These are phyloP conservation scores for Busseola fusca DNA, from an alignment of 2,888 invertebrate genomes.

Conservation along the genomic window DNA sequence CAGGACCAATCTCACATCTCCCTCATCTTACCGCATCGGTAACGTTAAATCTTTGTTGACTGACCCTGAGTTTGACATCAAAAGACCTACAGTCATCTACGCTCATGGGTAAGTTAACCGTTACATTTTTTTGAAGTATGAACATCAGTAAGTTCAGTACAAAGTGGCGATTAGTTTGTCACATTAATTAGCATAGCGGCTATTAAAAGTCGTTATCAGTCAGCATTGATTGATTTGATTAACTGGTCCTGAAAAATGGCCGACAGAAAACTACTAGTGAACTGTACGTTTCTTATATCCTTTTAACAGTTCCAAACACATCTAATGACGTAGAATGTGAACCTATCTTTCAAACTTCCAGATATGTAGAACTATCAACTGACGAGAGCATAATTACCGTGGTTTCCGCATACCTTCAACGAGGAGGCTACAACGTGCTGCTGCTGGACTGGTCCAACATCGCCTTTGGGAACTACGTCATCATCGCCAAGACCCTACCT, in stretches of 20 bases:
- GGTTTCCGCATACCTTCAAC: slow-evolving; percentile 73
- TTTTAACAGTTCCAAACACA: not conserved
- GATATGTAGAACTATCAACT: slow-evolving; percentile 77
- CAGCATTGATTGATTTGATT: no score
- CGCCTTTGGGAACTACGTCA: slow-evolving; percentile 78
- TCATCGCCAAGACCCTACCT: slow-evolving; percentile 65
- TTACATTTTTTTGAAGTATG: not conserved
- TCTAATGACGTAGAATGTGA: not conserved
- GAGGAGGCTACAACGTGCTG: slow-evolving; percentile 79
- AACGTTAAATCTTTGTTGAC: slow-evolving; percentile 62
- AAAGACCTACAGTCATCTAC: slow-evolving; percentile 76
- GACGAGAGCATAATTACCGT: slow-evolving; percentile 75
- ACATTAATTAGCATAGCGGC: no score
- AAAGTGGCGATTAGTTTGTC: no score
- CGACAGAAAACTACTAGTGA: not conserved
- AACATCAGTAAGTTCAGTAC: not conserved
- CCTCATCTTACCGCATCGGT: slow-evolving; percentile 60
- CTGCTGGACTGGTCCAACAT: slow-evolving; percentile 82
- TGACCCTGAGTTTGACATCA: slow-evolving; percentile 66
- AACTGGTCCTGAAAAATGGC: not conserved
- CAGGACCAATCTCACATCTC: slow-evolving; percentile 64
- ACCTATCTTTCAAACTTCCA: slow-evolving; percentile 39
- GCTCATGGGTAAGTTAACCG: slow-evolving; percentile 76
- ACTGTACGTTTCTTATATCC: not conserved
- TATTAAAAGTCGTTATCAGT: no score